Percentiles rank a stretch among this genome's conserved stretches.
Conservation (phyloP, 2,113 vertebrate species). For the Esox niger region DNA sequence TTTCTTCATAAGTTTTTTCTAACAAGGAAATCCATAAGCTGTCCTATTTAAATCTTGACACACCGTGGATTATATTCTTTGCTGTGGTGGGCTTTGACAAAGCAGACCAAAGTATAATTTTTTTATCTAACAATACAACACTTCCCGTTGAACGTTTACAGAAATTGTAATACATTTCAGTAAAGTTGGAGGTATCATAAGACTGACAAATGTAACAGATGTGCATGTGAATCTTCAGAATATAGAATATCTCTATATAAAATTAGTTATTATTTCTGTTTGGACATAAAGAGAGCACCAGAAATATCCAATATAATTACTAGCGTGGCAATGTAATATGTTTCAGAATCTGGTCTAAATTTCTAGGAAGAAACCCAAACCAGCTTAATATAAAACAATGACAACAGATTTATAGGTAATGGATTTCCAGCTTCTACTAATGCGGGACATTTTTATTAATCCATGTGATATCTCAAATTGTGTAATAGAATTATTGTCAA, state of each 20-base stretch:
- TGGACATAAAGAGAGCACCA: conserved; percentile 72
- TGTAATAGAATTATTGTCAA: no score
- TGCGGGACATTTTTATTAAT: no score
- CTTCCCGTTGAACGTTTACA: conserved; percentile 11
- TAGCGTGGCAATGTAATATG: no score
- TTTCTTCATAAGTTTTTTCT: conserved; percentile 21
- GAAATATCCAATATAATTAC: no score
- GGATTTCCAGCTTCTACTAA: no score
- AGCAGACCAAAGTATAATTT: conserved; percentile 44
- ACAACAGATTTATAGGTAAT: conserved; percentile 26
- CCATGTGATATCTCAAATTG: no score
- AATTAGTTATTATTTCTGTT: conserved; percentile 45
- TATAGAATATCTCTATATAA: conserved; percentile 8
- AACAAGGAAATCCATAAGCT: no score
- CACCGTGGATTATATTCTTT: conserved; percentile 56
- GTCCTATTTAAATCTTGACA: conserved; percentile 60
- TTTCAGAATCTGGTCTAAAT: no score
- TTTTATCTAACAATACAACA: conserved; percentile 25
- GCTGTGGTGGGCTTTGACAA: conserved; percentile 36
- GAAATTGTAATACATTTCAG: background rate
- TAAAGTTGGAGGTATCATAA: conserved; percentile 32
- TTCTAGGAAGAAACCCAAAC: no score
- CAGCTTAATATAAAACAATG: conserved; percentile 25
- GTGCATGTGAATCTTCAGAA: conserved; percentile 1
- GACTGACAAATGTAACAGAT: conserved; percentile 48